Base-by-base conservation (phyloP, 2,888 invertebrate species). In the Apodemia mormo region DNA sequence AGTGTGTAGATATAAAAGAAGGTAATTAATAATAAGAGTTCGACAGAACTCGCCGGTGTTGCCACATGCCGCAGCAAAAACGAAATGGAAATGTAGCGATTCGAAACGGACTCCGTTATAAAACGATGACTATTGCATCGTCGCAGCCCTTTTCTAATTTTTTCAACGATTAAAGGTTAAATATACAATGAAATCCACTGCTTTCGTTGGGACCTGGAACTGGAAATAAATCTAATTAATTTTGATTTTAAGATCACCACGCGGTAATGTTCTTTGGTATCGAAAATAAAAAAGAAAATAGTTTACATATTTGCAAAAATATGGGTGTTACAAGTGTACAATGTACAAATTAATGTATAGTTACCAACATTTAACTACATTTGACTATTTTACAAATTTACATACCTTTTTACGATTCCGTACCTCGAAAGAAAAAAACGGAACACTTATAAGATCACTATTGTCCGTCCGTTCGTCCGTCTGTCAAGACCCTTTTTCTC, bases 31-130 rank as follows among this genome's bases (percentile, higher is more conserved):
- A 93, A 89, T 85, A 87, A 85, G 82, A 88, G 84, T 84, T 84
- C 83, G 86, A 84, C 80, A 80, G 82, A 81, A 79, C 52, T 52
- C 81, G 81, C 78, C 80, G 76, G 75, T 79, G 83, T 82, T 84
- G 88, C 90, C 92, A 89, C 90, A 92, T 91, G 92, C 87, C 83
- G 87, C 80, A 84, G 85, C 86, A 92, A 92, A 93, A 92, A 92
- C 85, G 76, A 76, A 90, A 87, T 90, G 82, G 85, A 89, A 92
- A 88, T 84, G 85, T 84, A 84, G 77, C 85, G 87, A 93, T 92
- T 92, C 81, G 92, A 91, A 90, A 92, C 91, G 92, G 86, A 83
- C 81, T 83, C 77, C 79, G 81, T 80, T 82, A 83, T 85, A 84
- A 85, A 87, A 81, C 82, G 85, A 86, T 84, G 83, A 84, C 85